phyloP scores from a whole-genome alignment of 2,113 vertebrate species.

The Eidolon helvum region DNA sequence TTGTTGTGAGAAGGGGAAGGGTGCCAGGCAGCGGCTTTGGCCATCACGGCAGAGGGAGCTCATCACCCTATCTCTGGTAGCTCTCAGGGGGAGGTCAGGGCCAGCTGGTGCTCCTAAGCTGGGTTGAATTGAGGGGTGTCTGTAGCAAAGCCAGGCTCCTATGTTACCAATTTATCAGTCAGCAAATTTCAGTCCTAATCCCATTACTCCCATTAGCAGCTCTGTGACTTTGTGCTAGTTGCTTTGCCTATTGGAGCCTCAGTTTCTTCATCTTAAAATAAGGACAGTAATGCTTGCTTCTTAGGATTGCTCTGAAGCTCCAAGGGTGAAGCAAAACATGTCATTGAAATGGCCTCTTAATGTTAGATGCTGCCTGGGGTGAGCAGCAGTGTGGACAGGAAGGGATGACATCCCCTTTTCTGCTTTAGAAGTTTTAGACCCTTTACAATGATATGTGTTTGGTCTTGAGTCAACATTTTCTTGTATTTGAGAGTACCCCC shows the following conservation, averaged over 20 bases:
- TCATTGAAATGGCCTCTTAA: not conserved
- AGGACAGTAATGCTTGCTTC: not conserved
- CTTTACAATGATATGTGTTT: not conserved
- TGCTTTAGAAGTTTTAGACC: constrained; percentile 21
- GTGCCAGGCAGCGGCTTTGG: not conserved
- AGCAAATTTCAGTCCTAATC: not conserved
- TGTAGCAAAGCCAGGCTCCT: not conserved
- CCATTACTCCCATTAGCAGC: not conserved
- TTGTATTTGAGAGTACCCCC: not conserved
- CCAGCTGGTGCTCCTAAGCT: not conserved
- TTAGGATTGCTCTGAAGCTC: not conserved
- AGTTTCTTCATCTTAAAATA: constrained; percentile 9
- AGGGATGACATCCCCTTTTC: not conserved
- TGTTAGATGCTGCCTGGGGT: not conserved
- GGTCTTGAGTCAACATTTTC: not conserved
- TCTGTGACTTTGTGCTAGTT: not conserved
- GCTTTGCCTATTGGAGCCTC: not conserved
- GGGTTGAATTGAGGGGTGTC: not conserved
- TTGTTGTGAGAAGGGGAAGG: not conserved
- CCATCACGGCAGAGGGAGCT: not conserved
- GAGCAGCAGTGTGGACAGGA: not conserved
- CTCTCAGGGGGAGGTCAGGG: not conserved
- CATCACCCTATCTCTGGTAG: not conserved
- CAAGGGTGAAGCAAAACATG: not conserved
- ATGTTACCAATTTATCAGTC: not conserved